phyloP scores from a whole-genome alignment of 2,113 vertebrate genomes.

The Dryoscopus gambensis region DNA sequence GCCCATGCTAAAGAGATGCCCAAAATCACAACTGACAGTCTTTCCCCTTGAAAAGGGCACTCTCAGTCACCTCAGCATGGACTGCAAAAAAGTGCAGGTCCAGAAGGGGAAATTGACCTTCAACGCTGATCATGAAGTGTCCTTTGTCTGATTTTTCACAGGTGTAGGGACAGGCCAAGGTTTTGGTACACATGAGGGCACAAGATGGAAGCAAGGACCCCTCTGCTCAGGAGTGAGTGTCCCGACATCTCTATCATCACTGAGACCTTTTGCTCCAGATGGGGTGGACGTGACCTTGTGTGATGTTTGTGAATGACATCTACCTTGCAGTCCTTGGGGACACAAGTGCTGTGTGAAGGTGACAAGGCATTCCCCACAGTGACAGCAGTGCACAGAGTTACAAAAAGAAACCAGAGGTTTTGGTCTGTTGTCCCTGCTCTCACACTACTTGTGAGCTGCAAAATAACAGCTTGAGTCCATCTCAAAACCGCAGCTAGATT shows the following conservation, averaged over 20 bases:
- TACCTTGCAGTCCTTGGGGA: fast-evolving
- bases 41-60: background rate
- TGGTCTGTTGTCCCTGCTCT: background rate
- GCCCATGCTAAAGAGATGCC: background rate
- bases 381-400: background rate
- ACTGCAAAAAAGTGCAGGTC: background rate
- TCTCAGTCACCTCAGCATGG: background rate
- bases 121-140: background rate
- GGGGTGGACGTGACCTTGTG: fast-evolving
- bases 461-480: background rate
- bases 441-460: background rate
- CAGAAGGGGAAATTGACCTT: background rate
- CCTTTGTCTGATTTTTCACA: background rate
- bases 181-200: background rate
- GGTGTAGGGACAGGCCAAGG: background rate
- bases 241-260: background rate
- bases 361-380: background rate
- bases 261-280: background rate
- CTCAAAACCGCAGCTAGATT: background rate
- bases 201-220: background rate
- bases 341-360: background rate
- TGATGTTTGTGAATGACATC: background rate
- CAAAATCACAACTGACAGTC: background rate
- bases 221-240: background rate
- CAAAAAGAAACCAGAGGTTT: background rate